Conservation (phyloP, 2,797 vertebrate genomes). For the Channallabes apus region DNA sequence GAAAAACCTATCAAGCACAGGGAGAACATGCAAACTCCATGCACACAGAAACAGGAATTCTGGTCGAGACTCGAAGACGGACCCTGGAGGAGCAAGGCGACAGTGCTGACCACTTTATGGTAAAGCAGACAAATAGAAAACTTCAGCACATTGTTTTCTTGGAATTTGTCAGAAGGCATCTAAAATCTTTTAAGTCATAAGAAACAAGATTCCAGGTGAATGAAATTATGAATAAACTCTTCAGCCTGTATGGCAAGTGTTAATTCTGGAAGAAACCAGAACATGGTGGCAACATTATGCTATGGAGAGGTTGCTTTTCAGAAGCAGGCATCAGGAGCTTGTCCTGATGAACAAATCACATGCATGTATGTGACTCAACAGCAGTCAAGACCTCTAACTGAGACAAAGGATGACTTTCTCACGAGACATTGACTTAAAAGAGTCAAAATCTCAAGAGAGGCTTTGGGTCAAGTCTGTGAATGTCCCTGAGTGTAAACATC, state of each 20-base stretch:
- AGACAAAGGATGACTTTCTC: neutral
- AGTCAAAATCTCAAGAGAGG: neutral
- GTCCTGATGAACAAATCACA: neutral
- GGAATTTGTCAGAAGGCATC: neutral
- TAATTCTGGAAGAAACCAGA: neutral
- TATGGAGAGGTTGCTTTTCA: neutral
- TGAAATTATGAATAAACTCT: neutral
- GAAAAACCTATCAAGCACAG: too few relatives aligned
- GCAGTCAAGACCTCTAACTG: neutral
- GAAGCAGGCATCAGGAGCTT: neutral
- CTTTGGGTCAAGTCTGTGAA: neutral
- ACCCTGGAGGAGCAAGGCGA: too few relatives aligned
- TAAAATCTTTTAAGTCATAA: neutral
- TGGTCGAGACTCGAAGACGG: too few relatives aligned
- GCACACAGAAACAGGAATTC: too few relatives aligned
- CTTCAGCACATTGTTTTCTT: neutral
- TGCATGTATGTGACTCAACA: neutral
- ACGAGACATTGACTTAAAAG: neutral
- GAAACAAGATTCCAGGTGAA: neutral
- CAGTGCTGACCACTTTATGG: too few relatives aligned
- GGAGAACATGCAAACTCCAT: too few relatives aligned
- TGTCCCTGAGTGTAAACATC: too few relatives aligned
- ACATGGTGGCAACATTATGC: neutral
- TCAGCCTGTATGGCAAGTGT: neutral
- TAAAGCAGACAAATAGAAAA: neutral